Base-by-base conservation (phyloP, 1,140 invertebrate genomes). In the Ceratosolen solmsi region DNA sequence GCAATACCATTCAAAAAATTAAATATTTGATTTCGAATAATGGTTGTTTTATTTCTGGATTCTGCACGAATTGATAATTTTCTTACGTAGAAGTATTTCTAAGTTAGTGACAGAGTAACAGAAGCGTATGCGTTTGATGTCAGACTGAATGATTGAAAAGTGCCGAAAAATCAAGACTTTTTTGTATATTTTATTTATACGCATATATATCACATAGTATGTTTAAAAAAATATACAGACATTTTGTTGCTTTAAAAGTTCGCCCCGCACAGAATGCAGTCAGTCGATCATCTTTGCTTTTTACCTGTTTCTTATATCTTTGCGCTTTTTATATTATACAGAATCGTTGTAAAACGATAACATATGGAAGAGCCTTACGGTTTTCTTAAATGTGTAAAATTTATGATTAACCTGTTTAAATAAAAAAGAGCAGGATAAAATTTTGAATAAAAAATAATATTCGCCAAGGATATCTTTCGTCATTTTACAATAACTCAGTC, bases 151-250 rank as follows among this genome's bases (percentile, higher is more conserved):
- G 27, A 81, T 68, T 81, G 79, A 81, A 73, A 75, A 81, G 30
- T 81, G 46, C 54, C 72, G 65, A 82, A 82, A 82, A 82, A 63
- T 70, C 4, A 63, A 63, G 8, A 72, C 13, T 30, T 33, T 70
- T 73, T 58, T 58, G 20, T 80, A 22, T 76, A 73, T 72, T 82
- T 77, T 82, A 77, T 82, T 77, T 71, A 82, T 77, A 77, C 80
- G 74, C 63, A 77, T 82, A 78, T 82, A 77, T 82, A 78, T 82
- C 80, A 82, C 80, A 82, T 82, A 82, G 63, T 78, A 78, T 63
- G 74, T 82, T 82, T 82, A 82, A 82, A 82, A 82, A 82, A 82
- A 82, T 82, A 82, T 82, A 82, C 80, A 82, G 74, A 80, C 54
- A 82, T 82, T 82, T 77, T 77, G 65, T 82, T 70, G 54, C 41